Evolutionary conservation across 2,888 invertebrate species (phyloP).

Genomic region (Dicranocentrus wangi): DNA sequence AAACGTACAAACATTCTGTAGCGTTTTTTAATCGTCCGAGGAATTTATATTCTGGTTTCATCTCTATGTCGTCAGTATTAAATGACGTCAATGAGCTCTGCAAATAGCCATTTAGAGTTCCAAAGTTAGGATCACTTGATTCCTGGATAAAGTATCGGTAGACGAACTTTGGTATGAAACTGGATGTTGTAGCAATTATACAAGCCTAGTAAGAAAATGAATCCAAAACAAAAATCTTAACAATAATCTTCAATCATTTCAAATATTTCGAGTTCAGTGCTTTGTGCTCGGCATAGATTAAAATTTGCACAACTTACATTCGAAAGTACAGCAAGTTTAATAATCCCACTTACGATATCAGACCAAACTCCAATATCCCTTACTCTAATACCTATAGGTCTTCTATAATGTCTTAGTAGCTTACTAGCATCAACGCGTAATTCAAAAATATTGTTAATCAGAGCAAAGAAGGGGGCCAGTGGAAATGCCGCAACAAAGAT

Average conservation of each 20-base stretch:
- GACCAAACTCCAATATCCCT: conserved; percentile 96
- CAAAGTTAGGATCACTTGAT: conserved; percentile 69
- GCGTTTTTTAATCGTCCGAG: background rate
- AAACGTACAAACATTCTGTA: background rate
- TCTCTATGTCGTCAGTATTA: conserved; percentile 71
- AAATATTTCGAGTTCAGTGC: no score
- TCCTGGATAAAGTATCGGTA: conserved; percentile 47
- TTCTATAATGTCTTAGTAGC: conserved; percentile 86
- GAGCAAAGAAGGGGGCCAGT: conserved; percentile 93
- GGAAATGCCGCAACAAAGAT: conserved; percentile 98
- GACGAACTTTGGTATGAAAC: conserved; percentile 49
- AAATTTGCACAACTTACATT: conserved; percentile 84
- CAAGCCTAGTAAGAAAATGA: conserved; percentile 83
- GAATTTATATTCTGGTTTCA: background rate
- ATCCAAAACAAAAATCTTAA: background rate
- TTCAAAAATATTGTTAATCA: conserved; percentile 95
- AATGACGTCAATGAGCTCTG: conserved; percentile 74
- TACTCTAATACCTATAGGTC: conserved; percentile 91
- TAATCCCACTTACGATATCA: conserved; percentile 91
- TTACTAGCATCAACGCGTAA: conserved; percentile 95
- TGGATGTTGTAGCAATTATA: conserved; percentile 95
- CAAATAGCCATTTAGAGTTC: conserved; percentile 76
- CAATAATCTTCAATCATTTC: background rate
- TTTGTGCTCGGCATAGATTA: no score
- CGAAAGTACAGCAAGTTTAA: conserved; percentile 92